phyloP scores from a whole-genome alignment of 2,888 invertebrate species.

The Pelosia muscerda region DNA sequence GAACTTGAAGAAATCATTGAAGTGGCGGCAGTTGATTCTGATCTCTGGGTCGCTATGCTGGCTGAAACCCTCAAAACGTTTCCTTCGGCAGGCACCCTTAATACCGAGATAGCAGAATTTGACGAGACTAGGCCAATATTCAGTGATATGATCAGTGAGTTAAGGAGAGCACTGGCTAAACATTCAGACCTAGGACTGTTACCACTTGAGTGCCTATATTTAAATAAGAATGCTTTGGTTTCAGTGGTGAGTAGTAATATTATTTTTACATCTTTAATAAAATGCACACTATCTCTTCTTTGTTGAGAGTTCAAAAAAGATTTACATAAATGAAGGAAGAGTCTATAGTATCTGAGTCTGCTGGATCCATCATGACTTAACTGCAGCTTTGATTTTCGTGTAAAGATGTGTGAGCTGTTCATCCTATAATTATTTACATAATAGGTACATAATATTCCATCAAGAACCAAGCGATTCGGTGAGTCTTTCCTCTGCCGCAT shows the following conservation, averaged over 20 bases:
- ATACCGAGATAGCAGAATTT: slow-evolving; percentile 94
- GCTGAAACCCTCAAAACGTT: slow-evolving; percentile 98
- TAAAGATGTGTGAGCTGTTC: too few relatives aligned
- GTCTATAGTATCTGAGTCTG: too few relatives aligned
- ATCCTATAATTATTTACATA: too few relatives aligned
- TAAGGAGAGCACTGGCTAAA: slow-evolving; percentile 93
- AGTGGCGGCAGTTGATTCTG: slow-evolving; percentile 96
- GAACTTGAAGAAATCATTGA: slow-evolving; percentile 98
- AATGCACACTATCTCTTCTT: too few relatives aligned
- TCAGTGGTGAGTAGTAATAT: slow-evolving; percentile 89
- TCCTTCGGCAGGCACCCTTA: slow-evolving; percentile 95
- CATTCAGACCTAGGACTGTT: slow-evolving; percentile 95
- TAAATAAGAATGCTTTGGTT: slow-evolving; percentile 96
- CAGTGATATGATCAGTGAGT: slow-evolving; percentile 94
- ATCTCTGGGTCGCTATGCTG: slow-evolving; percentile 98
- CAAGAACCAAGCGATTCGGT: too few relatives aligned
- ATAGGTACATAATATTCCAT: too few relatives aligned
- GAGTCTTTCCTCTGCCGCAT: too few relatives aligned
- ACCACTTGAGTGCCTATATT: slow-evolving; percentile 98
- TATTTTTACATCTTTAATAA: slow-evolving; percentile 4
- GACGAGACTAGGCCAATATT: slow-evolving; percentile 96
- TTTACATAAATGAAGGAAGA: too few relatives aligned
- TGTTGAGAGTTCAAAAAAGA: too few relatives aligned
- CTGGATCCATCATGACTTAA: too few relatives aligned
- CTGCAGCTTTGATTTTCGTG: too few relatives aligned